Conservation (phyloP, 2,888 invertebrate genomes). For the Lithophane ornitopus region DNA sequence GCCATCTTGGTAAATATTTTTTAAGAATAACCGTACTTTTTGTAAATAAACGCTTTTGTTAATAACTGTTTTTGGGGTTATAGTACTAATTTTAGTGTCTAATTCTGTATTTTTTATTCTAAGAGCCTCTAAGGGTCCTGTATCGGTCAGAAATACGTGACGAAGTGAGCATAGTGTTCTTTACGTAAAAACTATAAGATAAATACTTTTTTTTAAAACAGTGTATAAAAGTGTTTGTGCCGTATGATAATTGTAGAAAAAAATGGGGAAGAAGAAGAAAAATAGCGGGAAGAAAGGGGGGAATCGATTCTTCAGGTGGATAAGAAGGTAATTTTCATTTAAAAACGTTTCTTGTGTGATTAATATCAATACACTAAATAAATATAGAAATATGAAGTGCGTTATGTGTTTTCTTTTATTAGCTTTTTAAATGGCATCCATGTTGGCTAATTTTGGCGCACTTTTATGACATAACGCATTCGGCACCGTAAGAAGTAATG, state of each 20-base stretch:
- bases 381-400: slow-evolving; percentile 4
- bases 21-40: slow-evolving; percentile 47
- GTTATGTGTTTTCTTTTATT: slow-evolving; percentile 44
- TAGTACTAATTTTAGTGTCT: slow-evolving; percentile 67
- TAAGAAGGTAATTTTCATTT: slow-evolving; percentile 81
- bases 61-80: slow-evolving; percentile 67
- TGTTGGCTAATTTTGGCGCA: slow-evolving; percentile 34
- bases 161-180: slow-evolving; percentile 34
- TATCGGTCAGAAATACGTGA: slow-evolving; percentile 64
- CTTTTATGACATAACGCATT: slow-evolving; percentile 11
- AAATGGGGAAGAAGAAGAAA: slow-evolving; percentile 89
- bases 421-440: slow-evolving; percentile 10
- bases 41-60: slow-evolving; percentile 66
- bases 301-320: slow-evolving; percentile 88
- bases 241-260: slow-evolving; percentile 73
- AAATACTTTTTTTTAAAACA: slow-evolving; percentile 71
- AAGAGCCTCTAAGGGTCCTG: slow-evolving; percentile 69
- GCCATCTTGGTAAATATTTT: slow-evolving; percentile 79
- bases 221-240: slow-evolving; percentile 74
- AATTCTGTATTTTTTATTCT: slow-evolving; percentile 55
- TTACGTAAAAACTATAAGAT: slow-evolving; percentile 70
- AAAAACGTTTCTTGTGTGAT: slow-evolving; percentile 32
- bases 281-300: slow-evolving; percentile 82
- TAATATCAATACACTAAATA: slow-evolving; percentile 35
- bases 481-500: not conserved